A percentile compares a stretch with the other conserved stretches of the same genome.
Conservation (phyloP, 1,140 invertebrate genomes). For the Neodiprion lecontei region DNA sequence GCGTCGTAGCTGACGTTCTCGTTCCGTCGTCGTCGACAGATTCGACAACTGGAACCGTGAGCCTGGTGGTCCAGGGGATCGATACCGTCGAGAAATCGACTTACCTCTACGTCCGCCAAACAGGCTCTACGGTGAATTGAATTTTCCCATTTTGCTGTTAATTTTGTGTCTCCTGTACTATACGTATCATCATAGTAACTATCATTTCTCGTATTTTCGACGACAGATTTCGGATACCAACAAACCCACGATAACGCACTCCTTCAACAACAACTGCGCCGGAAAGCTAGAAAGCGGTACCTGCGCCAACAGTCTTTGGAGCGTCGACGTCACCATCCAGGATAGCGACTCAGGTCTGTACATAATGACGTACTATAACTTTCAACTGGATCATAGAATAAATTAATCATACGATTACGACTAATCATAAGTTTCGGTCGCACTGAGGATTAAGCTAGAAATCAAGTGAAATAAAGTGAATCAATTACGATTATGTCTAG, state of each 20-base stretch:
- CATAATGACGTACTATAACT: too few species aligned
- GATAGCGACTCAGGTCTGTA: constrained; percentile 62
- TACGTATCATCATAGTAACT: not conserved
- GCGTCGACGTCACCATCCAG: constrained; percentile 65
- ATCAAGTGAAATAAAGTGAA: too few species aligned
- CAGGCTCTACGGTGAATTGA: constrained; percentile 31
- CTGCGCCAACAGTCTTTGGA: constrained; percentile 68
- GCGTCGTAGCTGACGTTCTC: constrained; percentile 61
- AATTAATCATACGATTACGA: not conserved
- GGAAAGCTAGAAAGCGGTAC: constrained; percentile 49
- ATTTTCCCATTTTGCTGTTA: not conserved
- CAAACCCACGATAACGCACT: constrained; percentile 60
- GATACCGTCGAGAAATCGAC: constrained; percentile 53
- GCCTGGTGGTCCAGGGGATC: constrained; percentile 53
- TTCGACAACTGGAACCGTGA: constrained; percentile 65
- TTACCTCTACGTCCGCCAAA: constrained; percentile 55
- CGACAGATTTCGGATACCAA: constrained; percentile 49
- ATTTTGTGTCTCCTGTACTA: not conserved
- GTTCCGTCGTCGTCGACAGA: constrained; percentile 57
- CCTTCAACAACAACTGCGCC: constrained; percentile 64
- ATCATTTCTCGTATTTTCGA: not conserved
- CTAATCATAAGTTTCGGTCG: not conserved
- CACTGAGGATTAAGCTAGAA: not conserved
- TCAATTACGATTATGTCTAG: too few species aligned
- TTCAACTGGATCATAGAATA: not conserved